A percentile compares a stretch with the other conserved stretches of the same genome.
Conservation (phyloP, 2,113 vertebrate species). For the Chionodraco myersi region DNA sequence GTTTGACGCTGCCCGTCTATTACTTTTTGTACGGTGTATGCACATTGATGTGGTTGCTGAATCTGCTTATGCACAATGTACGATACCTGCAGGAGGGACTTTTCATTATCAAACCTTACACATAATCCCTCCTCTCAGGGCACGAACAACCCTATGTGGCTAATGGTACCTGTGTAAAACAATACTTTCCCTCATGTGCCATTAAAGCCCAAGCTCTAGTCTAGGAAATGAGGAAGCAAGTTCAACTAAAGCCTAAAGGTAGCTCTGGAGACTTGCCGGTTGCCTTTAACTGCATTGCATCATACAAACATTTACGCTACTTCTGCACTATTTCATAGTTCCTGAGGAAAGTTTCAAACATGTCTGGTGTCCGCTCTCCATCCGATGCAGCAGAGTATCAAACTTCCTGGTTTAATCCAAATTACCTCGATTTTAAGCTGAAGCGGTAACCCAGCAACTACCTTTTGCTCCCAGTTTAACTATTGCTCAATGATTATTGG, state of each 20-base stretch:
- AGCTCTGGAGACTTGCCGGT: neutral
- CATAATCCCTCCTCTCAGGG: neutral
- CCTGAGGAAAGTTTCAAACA: neutral
- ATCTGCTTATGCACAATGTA: no score
- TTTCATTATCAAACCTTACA: neutral
- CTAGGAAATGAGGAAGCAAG: neutral
- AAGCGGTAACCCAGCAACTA: neutral
- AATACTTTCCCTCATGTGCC: neutral
- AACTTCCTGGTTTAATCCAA: no score
- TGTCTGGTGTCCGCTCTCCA: neutral
- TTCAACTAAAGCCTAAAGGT: constrained; percentile 5
- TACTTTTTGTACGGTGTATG: neutral
- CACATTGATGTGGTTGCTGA: neutral
- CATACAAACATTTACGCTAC: neutral
- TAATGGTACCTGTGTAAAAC: no score
- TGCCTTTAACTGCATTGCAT: neutral
- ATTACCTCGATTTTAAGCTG: no score
- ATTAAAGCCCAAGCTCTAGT: neutral
- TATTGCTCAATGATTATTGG: neutral
- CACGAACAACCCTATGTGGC: no score
- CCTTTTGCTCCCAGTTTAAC: neutral
- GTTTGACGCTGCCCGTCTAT: neutral
- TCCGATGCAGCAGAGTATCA: neutral
- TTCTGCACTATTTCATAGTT: neutral
- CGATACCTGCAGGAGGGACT: neutral